Base-by-base conservation (phyloP, 2,888 invertebrate species). In the Mythimna lalbum region DNA sequence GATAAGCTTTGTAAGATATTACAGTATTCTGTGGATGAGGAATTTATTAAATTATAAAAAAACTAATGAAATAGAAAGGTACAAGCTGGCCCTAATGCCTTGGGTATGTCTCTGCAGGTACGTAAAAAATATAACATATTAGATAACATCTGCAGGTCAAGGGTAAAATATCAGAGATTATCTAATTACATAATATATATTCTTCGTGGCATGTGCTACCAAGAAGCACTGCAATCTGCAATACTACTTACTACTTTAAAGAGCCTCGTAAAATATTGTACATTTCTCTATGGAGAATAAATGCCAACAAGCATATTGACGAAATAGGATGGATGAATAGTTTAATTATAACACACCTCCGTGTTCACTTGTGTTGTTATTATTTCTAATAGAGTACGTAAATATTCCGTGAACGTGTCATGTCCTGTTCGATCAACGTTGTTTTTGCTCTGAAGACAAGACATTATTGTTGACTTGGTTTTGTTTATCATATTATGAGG, bases 361-460 rank as follows among this genome's bases (percentile, higher is more conserved):
- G 9, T n/a, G 31, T 19, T 23, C 10, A 17, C 2, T 19, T 19
- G 14, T 63, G 36, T 33, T n/a, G 9, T 43, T n/a, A 9, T 19
- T 36, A 1, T 14, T n/a, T 17, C 14, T 27, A 33, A 10, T 7
- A 36, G 10, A 49, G 14, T 31, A 17, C 6, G 49, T 21, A 4
- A 17, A 47, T 43, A 4, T 3, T 6, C 31, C 31, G 12, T 7
- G 53, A 10, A 36, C 14, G 19, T 14, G 5, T 36, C 21, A 21
- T 63, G 21, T 49, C 7, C 21, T 27, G 36, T 21, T 47, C 36
- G 14, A 55, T 36, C 19, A 52, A 33, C 27, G 10, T 53, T 43
- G 14, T 14, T 71, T 62, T 19, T 53, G 14, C 47, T 62, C 10
- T 21, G 27, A 52, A 62, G 43, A 47, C 62, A 19, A 33, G 19